A percentile compares a stretch with the other conserved stretches of the same genome.
Evolutionary conservation across 2,113 vertebrate species (phyloP).

Genomic region (Pitta sordida): DNA sequence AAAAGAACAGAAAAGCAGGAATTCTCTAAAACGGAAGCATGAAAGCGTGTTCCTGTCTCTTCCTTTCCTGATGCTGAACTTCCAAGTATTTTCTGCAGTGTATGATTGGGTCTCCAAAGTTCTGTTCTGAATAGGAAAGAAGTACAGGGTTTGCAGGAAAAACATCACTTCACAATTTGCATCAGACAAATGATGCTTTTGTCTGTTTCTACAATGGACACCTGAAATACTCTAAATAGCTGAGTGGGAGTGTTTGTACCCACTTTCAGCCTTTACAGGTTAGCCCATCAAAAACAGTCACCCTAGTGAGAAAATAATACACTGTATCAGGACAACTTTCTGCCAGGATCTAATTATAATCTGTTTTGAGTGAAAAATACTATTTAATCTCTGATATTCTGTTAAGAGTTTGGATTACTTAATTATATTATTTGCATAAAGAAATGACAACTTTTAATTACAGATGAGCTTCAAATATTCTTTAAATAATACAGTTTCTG

Average conservation of each 20-base stretch:
- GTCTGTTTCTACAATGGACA: background rate
- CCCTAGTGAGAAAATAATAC: background rate
- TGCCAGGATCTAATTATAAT: background rate
- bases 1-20: background rate
- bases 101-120: background rate
- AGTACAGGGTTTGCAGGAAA: background rate
- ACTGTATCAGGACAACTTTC: background rate
- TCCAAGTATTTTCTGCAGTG: accelerated
- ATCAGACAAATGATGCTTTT: background rate
- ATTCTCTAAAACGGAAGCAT: background rate
- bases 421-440: background rate
- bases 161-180: background rate
- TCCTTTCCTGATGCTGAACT: background rate
- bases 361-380: background rate
- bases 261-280: background rate
- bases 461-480: background rate
- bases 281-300: background rate
- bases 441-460: background rate
- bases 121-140: background rate
- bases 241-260: background rate
- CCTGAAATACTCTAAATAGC: background rate
- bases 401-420: background rate
- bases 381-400: background rate
- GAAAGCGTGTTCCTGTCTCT: background rate
- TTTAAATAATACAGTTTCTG: background rate